phyloP scores from a whole-genome alignment of 2,888 invertebrate genomes.

The Merodon equestris region DNA sequence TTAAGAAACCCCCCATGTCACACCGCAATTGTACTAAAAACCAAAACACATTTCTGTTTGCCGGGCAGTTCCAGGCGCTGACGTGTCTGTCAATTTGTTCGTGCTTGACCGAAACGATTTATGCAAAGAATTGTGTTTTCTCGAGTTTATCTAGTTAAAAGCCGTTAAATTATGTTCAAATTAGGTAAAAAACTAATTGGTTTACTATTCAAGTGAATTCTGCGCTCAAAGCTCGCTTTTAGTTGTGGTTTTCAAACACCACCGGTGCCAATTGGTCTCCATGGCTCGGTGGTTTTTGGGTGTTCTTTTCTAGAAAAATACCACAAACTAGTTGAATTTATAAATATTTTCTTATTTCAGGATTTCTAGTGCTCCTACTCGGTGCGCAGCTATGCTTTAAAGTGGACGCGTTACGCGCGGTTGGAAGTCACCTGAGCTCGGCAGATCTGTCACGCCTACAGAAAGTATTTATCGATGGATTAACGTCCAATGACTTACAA shows the following conservation, averaged over 20 bases:
- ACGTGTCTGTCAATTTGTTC: slow-evolving; percentile 76
- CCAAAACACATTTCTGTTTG: slow-evolving; percentile 44
- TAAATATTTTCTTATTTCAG: slow-evolving; percentile 1
- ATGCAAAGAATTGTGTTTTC: slow-evolving; percentile 50
- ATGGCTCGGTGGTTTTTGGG: slow-evolving; percentile 8
- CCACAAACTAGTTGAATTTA: background rate
- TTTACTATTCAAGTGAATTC: background rate
- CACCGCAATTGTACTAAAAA: slow-evolving; percentile 31
- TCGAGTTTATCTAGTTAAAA: slow-evolving; percentile 12
- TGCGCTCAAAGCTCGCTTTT: background rate
- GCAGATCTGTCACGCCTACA: slow-evolving; percentile 76
- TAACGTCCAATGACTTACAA: slow-evolving; percentile 82
- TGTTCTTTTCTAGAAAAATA: slow-evolving; percentile 4
- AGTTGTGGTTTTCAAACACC: slow-evolving; percentile 22
- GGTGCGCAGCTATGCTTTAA: slow-evolving; percentile 33
- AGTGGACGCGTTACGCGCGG: slow-evolving; percentile 71
- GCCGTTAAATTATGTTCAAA: slow-evolving; percentile 66
- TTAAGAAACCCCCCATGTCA: slow-evolving; percentile 1
- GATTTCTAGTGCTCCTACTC: slow-evolving; percentile 47
- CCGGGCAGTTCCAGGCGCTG: slow-evolving; percentile 71
- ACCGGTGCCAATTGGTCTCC: slow-evolving; percentile 36
- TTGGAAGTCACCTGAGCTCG: slow-evolving; percentile 75
- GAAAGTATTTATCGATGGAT: slow-evolving; percentile 78
- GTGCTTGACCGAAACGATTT: slow-evolving; percentile 70
- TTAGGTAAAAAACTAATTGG: slow-evolving; percentile 67